phyloP scores from a whole-genome alignment of 2,113 vertebrate genomes.

The Corvus cornix region DNA sequence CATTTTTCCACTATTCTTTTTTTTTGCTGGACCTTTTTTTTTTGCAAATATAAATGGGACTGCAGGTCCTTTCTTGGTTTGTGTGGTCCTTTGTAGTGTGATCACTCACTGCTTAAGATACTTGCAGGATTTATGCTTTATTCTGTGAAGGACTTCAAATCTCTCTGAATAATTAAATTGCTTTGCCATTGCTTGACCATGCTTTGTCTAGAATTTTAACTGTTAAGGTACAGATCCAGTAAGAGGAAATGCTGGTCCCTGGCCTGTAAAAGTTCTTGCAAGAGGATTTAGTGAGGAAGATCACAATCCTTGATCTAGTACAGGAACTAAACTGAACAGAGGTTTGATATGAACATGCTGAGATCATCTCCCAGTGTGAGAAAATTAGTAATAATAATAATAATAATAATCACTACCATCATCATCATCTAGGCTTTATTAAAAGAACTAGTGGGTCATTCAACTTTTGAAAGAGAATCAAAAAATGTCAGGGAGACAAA shows the following conservation, averaged over 20 bases:
- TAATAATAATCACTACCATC: background rate
- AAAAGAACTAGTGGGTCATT: background rate
- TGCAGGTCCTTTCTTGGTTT: background rate
- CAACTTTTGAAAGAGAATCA: background rate
- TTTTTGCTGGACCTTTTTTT: background rate
- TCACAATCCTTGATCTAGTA: background rate
- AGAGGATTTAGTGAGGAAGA: background rate
- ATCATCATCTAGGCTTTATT: background rate
- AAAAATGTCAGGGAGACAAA: background rate
- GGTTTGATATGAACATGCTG: background rate
- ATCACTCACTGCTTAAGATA: background rate
- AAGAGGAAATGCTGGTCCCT: background rate
- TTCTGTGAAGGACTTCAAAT: background rate
- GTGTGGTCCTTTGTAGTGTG: background rate
- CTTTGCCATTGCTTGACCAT: background rate
- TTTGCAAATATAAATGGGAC: background rate
- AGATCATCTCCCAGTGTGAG: background rate
- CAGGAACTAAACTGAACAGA: background rate
- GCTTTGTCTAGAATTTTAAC: background rate
- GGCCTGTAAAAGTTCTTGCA: background rate
- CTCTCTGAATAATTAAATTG: background rate
- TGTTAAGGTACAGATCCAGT: background rate
- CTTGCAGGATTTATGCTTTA: background rate
- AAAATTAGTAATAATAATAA: background rate
- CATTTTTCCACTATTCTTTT: background rate